These are phyloP conservation scores for Cottus gobio DNA, from an alignment of 2,113 vertebrate genomes.

Conservation along the genomic window DNA sequence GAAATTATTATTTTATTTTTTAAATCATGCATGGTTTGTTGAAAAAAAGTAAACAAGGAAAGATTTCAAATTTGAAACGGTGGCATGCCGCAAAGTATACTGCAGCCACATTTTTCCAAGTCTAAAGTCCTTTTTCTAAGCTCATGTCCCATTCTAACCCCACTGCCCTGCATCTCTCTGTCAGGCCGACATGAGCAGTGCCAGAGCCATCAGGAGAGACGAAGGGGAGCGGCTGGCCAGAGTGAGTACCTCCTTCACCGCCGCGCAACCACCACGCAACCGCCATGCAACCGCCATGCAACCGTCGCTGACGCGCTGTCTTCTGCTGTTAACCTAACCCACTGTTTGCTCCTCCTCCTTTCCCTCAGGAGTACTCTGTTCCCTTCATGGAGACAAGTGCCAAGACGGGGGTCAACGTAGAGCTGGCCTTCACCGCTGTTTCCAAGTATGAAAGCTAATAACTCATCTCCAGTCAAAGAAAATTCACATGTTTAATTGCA, in stretches of 20 bases:
- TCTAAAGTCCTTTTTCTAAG: not conserved
- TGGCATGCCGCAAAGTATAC: not conserved
- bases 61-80: not conserved
- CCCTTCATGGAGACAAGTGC: conserved; percentile 98
- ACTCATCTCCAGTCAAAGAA: not conserved
- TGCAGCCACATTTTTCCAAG: not conserved
- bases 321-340: not conserved
- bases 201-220: conserved; percentile 88
- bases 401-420: conserved; percentile 96
- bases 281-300: too few relatives aligned
- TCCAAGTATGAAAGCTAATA: conserved; percentile 87
- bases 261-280: too few relatives aligned
- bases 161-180: not conserved
- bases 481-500: too few relatives aligned
- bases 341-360: not conserved
- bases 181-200: conserved; percentile 89
- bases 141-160: not conserved
- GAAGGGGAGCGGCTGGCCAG: conserved; percentile 93
- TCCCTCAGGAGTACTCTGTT: conserved; percentile 91
- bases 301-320: not conserved
- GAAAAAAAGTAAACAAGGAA: not conserved
- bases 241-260: conserved; percentile 79
- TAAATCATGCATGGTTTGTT: not conserved
- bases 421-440: conserved; percentile 93
- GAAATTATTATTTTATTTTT: not conserved